Evolutionary conservation across 2,113 vertebrate species (phyloP).

Genomic region (Mus pahari): DNA sequence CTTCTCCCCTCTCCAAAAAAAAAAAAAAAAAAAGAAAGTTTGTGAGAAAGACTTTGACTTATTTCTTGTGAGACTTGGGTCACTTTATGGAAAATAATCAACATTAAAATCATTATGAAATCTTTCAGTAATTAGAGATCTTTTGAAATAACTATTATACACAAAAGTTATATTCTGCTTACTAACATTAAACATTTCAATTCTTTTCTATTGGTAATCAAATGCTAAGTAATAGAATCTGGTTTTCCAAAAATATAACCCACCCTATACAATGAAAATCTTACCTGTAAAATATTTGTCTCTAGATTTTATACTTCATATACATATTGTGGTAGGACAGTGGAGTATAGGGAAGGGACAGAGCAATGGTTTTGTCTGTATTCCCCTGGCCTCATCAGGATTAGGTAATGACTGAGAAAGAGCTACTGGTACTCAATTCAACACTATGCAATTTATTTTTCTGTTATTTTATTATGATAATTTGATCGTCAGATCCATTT

Average conservation of each 20-base stretch:
- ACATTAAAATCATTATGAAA: not conserved
- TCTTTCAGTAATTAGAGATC: not conserved
- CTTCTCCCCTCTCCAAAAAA: too few relatives aligned
- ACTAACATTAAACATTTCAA: slow-evolving; percentile 49
- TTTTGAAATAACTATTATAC: slow-evolving; percentile 31
- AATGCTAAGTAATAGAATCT: slow-evolving; percentile 46
- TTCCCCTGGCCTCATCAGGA: not conserved
- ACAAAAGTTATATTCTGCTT: slow-evolving; percentile 38
- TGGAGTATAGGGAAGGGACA: not conserved
- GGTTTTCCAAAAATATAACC: not conserved
- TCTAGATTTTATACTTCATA: not conserved
- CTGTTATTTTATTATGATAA: slow-evolving; percentile 15
- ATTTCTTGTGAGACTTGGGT: slow-evolving; percentile 29
- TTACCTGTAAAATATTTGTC: not conserved
- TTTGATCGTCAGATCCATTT: not conserved
- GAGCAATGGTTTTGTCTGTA: not conserved
- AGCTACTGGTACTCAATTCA: not conserved
- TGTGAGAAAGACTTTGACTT: not conserved
- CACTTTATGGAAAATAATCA: slow-evolving; percentile 20
- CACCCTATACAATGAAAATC: not conserved
- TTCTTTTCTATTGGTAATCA: slow-evolving; percentile 32
- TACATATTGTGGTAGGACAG: not conserved
- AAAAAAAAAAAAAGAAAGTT: not conserved
- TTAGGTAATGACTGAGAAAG: not conserved
- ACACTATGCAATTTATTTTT: not conserved